Percentiles rank a stretch among this genome's conserved stretches.
phyloP scores from a whole-genome alignment of 1,140 invertebrate genomes.

The Tigriopus japonicus region DNA sequence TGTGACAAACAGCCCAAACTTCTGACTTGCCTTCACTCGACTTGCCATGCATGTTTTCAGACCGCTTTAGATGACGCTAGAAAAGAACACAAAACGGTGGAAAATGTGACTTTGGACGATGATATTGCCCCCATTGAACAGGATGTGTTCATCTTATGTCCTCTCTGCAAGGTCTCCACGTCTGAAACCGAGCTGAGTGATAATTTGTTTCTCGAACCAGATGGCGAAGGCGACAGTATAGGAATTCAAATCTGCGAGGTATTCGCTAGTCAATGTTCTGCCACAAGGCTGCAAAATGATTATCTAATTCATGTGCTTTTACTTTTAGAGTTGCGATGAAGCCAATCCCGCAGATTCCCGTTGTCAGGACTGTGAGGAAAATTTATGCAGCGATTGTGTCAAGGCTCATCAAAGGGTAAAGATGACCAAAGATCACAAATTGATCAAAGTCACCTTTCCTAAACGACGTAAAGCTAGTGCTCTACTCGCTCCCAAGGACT shows the following conservation, averaged over 20 bases:
- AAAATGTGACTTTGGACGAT: background rate
- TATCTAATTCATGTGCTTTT: too few relatives aligned
- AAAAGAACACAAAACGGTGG: background rate
- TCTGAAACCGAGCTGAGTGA: background rate
- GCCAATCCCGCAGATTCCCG: background rate
- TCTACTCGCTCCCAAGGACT: background rate
- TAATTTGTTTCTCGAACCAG: background rate
- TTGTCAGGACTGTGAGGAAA: conserved; percentile 54
- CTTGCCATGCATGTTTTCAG: background rate
- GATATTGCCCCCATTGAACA: background rate
- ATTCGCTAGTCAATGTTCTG: too few relatives aligned
- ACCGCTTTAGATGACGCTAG: background rate
- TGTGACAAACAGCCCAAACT: background rate
- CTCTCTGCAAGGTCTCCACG: background rate
- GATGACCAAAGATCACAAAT: conserved; percentile 42
- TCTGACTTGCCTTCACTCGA: background rate
- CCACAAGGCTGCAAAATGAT: too few relatives aligned
- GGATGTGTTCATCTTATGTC: background rate
- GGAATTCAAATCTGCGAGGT: background rate
- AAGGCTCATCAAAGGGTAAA: conserved; percentile 46
- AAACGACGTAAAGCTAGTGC: background rate
- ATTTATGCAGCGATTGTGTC: conserved; percentile 52
- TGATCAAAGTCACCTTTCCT: background rate
- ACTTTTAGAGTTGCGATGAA: conserved; percentile 2
- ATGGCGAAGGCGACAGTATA: background rate